A percentile compares a stretch with the other conserved stretches of the same genome.
These are phyloP conservation scores for Tor tambroides DNA, from an alignment of 2,113 vertebrate genomes.

Conservation along the genomic window DNA sequence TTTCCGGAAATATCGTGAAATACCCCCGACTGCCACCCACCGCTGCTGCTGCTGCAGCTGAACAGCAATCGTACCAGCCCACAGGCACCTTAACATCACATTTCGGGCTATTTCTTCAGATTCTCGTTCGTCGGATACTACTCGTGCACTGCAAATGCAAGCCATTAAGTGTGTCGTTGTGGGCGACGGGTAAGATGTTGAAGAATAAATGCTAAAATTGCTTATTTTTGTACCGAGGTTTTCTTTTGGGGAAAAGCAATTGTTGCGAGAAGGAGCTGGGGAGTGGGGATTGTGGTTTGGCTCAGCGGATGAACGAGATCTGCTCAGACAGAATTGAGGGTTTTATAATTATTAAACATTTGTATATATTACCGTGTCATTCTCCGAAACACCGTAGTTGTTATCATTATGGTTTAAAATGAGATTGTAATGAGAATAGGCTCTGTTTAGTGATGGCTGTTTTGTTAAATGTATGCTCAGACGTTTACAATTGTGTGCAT, in stretches of 20 bases:
- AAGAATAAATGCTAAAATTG: conserved; percentile 13
- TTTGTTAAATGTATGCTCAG: neutral
- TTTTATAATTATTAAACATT: neutral
- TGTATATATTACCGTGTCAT: neutral
- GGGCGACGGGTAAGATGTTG: conserved; percentile 69
- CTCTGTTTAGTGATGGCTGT: neutral
- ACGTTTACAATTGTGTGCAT: neutral
- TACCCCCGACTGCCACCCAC: conserved; percentile 22
- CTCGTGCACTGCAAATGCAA: conserved; percentile 63
- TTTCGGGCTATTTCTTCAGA: conserved; percentile 35
- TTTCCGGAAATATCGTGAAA: conserved; percentile 49
- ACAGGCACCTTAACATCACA: conserved; percentile 26
- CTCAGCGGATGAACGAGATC: conserved; percentile 24
- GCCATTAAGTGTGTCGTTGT: conserved; percentile 75
- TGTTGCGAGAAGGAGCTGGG: conserved; percentile 58
- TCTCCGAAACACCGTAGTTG: neutral
- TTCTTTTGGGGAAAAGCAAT: conserved; percentile 55
- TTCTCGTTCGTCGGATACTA: conserved; percentile 31
- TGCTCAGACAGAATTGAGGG: neutral
- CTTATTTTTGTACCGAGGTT: neutral
- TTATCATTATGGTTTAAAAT: neutral
- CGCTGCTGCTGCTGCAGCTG: conserved; percentile 41
- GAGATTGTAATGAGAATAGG: neutral
- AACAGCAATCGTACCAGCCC: neutral
- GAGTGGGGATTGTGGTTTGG: conserved; percentile 45